phyloP scores from a whole-genome alignment of 2,888 invertebrate genomes.

The Amblyjoppa fuscipennis region DNA sequence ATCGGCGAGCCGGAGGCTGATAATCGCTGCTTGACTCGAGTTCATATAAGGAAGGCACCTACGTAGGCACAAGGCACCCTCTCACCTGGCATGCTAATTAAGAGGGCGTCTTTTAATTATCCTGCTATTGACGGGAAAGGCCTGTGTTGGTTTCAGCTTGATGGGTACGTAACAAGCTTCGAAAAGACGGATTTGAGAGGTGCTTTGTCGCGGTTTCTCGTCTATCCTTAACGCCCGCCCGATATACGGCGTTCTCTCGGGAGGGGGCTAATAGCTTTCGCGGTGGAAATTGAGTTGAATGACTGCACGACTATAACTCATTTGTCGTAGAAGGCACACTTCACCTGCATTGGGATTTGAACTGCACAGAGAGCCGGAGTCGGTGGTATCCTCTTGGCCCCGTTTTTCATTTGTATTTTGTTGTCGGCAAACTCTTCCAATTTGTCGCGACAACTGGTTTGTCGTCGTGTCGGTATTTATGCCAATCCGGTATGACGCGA shows the following conservation, averaged over 20 bases:
- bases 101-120: constrained; percentile 77
- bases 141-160: constrained; percentile 16
- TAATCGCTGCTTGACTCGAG: background rate
- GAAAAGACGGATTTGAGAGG: constrained; percentile 15
- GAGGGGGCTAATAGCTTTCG: background rate
- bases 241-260: constrained; percentile 2
- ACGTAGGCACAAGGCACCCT: background rate
- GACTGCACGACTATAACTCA: background rate
- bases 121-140: constrained; percentile 75
- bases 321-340: background rate
- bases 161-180: background rate
- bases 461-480: background rate
- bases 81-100: constrained; percentile 72
- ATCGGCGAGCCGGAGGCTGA: background rate
- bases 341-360: background rate
- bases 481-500: background rate
- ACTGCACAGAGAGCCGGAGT: too few relatives aligned
- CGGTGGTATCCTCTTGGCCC: too few relatives aligned
- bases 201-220: constrained; percentile 64
- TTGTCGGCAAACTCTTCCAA: background rate
- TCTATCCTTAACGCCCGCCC: constrained; percentile 34
- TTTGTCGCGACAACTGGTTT: background rate
- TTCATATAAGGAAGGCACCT: constrained; percentile 1
- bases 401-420: too few relatives aligned
- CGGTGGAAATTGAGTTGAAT: background rate